phyloP scores from a whole-genome alignment of 64 coral and sea anemone species.

The Porites lutea region DNA sequence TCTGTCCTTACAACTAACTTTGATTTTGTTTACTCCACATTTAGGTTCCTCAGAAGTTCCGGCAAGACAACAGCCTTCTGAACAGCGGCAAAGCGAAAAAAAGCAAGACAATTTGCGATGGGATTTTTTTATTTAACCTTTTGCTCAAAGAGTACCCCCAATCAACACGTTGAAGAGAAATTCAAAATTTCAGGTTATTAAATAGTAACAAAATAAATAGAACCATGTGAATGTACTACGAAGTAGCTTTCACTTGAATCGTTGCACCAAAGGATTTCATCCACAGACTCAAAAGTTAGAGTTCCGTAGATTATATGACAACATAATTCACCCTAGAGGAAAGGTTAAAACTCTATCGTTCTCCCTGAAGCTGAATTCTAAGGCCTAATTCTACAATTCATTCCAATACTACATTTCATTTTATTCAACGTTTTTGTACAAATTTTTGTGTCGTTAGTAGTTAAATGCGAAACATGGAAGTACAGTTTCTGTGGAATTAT shows the following conservation, averaged over 20 bases:
- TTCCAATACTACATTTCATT: neutral
- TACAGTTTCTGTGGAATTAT: neutral
- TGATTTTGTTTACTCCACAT: neutral
- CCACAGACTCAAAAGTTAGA: too few relatives aligned
- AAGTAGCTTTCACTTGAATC: too few relatives aligned
- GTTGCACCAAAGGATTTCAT: too few relatives aligned
- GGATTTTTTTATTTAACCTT: slow-evolving; percentile 43
- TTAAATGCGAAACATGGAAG: neutral
- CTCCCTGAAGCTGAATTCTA: neutral
- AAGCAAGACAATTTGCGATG: slow-evolving; percentile 26
- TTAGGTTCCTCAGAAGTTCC: slow-evolving; percentile 5
- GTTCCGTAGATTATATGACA: too few relatives aligned
- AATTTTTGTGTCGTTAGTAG: neutral
- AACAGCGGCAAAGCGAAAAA: neutral
- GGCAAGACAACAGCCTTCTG: neutral
- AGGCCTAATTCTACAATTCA: neutral
- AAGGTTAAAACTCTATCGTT: too few relatives aligned
- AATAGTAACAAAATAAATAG: neutral
- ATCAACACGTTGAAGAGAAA: too few relatives aligned
- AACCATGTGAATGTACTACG: neutral
- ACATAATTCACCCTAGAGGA: too few relatives aligned
- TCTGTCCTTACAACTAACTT: neutral
- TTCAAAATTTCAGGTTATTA: too few relatives aligned
- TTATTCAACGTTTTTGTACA: neutral
- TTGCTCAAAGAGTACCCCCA: neutral